Evolutionary conservation across 2,888 invertebrate species (phyloP), one percentile per base, ranked within the genome.

Genomic region (Macropis europaea): DNA sequence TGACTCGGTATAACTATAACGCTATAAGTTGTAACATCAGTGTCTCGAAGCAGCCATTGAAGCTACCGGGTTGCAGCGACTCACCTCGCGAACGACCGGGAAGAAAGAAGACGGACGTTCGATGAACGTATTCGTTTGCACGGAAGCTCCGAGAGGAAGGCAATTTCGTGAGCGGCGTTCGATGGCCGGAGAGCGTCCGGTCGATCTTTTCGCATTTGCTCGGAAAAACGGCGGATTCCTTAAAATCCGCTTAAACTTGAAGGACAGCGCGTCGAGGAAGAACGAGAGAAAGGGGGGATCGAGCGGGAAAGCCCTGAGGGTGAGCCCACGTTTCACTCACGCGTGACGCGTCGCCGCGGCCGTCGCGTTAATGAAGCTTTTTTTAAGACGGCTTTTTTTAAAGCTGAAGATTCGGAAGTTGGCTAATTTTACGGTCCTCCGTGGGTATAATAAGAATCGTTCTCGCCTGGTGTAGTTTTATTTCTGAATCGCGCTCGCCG

Each of bases 291-390:
- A 13, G 43, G 9, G 5, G 40, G 32, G 34, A 52, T 34, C 13
- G 32, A 42, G 42, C 24, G 47, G 13, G 7, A 43, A 24, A 43
- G 13, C 24, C 0, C 7, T 7, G 22, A 28, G 34, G 34, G 30
- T 26, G 40, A 40, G n/a, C n/a, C n/a, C n/a, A 17, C 17, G 63
- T 30, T 34, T 57, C 53, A 26, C 6, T 61, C 61, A 26, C 36
- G 13, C 5, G 43, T 24, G 11, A 43, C n/a, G n/a, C 4, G 4
- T 24, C 24, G 24, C 24, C 24, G 0, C 4, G 43, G 43, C n/a
- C n/a, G n/a, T n/a, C 24, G 2, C 43, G n/a, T 43, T 32, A 19
- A 43, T 34, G 43, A 11, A 48, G 26, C 48, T 48, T 42, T 42
- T 57, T 43, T 59, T 45, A 57, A 50, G 26, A 34, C 11, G 0